phyloP scores from a whole-genome alignment of 92 coral and sea anemone genomes.

The Scolanthus callimorphus region DNA sequence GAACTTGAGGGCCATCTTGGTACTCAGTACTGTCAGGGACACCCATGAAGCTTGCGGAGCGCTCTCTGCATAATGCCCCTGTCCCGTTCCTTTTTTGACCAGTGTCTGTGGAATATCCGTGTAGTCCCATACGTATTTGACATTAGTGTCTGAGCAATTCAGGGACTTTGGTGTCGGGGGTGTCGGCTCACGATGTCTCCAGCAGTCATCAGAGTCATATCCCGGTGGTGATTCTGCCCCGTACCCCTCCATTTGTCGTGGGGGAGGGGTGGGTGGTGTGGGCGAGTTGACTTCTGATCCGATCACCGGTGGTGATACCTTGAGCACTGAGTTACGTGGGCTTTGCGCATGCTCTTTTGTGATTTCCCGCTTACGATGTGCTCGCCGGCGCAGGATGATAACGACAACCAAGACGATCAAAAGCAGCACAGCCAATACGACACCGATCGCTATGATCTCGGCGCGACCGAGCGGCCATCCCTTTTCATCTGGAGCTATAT shows the following conservation, averaged over 20 bases:
- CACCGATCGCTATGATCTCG: slow-evolving; percentile 85
- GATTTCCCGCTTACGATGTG: slow-evolving; percentile 60
- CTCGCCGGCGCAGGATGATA: slow-evolving; percentile 76
- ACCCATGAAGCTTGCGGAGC: slow-evolving; percentile 71
- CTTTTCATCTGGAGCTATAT: slow-evolving; percentile 44
- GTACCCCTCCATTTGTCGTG: slow-evolving; percentile 68
- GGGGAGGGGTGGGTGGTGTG: slow-evolving; percentile 96
- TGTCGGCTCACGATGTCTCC: slow-evolving; percentile 67
- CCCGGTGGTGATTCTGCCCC: slow-evolving; percentile 70
- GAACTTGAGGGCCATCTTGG: slow-evolving; percentile 57
- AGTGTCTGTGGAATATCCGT: slow-evolving; percentile 81
- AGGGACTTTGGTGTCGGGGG: slow-evolving; percentile 53
- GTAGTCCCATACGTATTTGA: slow-evolving; percentile 90
- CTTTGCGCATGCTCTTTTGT: slow-evolving; percentile 19
- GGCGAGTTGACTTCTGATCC: slow-evolving; percentile 76
- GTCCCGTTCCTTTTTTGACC: slow-evolving; percentile 40
- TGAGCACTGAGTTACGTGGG: slow-evolving; percentile 62
- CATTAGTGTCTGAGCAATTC: slow-evolving; percentile 67
- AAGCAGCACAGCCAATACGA: slow-evolving; percentile 54
- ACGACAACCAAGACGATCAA: slow-evolving; percentile 75
- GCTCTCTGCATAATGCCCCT: slow-evolving; percentile 38
- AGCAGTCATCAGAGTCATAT: slow-evolving; percentile 86
- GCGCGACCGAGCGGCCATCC: slow-evolving; percentile 63
- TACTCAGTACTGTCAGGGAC: slow-evolving; percentile 53
- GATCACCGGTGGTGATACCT: slow-evolving; percentile 84